Conservation (phyloP, 2,113 vertebrate species). For the Hyaena hyaena region DNA sequence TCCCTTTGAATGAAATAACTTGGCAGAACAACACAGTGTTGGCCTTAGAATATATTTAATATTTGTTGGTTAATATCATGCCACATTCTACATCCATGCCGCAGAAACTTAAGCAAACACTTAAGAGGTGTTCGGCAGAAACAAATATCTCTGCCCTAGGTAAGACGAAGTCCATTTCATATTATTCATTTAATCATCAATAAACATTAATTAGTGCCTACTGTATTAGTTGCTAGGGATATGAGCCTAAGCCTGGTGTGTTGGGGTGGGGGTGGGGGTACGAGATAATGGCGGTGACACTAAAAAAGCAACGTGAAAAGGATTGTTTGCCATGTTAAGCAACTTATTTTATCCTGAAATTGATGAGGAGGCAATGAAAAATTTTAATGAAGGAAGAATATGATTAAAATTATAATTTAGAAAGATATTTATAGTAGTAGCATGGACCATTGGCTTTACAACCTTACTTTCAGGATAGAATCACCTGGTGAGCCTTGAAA, state of each 20-base stretch:
- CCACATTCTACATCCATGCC: neutral
- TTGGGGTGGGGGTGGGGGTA: neutral
- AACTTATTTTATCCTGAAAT: neutral
- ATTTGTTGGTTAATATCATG: neutral
- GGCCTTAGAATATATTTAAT: constrained; percentile 23
- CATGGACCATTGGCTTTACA: neutral
- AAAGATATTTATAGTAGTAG: neutral
- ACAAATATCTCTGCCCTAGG: constrained; percentile 26
- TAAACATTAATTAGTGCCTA: constrained; percentile 44
- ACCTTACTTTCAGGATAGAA: neutral
- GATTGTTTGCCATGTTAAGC: neutral
- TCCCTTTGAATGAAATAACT: constrained; percentile 13
- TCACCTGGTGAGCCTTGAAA: neutral
- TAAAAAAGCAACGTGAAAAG: neutral
- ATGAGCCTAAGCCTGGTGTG: neutral
- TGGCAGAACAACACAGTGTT: constrained; percentile 23
- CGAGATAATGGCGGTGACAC: too few species aligned
- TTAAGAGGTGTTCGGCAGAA: neutral
- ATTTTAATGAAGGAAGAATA: neutral
- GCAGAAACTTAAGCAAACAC: constrained; percentile 13
- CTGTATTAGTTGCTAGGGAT: neutral
- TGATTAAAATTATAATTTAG: neutral
- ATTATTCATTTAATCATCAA: constrained; percentile 47
- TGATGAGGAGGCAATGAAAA: neutral
- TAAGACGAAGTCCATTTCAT: constrained; percentile 45